phyloP scores from a whole-genome alignment of 2,888 invertebrate species.

The Eulithis prunata region DNA sequence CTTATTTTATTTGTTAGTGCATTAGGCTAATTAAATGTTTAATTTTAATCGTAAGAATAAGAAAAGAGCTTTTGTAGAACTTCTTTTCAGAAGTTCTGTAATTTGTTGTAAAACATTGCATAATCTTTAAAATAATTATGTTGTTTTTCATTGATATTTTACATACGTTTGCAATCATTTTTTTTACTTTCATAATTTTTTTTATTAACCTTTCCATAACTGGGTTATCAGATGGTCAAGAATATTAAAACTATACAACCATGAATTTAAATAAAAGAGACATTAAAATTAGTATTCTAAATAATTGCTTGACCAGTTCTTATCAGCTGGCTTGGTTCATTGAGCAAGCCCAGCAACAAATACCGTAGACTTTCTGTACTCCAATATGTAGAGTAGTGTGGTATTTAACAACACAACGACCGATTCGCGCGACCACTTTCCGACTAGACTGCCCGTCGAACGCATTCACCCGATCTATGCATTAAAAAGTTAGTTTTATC shows the following conservation, averaged over 20 bases:
- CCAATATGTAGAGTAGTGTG: conserved; percentile 76
- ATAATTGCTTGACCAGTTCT: conserved; percentile 17
- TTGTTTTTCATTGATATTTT: too few relatives aligned
- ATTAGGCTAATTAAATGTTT: too few relatives aligned
- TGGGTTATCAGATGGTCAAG: too few relatives aligned
- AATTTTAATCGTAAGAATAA: too few relatives aligned
- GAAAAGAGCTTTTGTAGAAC: too few relatives aligned
- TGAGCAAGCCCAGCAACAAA: conserved; percentile 31
- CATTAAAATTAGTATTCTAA: conserved; percentile 10
- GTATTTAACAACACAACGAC: conserved; percentile 78
- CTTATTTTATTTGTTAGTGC: background rate
- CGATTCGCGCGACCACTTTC: conserved; percentile 77
- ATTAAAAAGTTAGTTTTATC: conserved; percentile 54
- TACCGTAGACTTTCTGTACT: conserved; percentile 59
- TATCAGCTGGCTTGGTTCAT: conserved; percentile 26
- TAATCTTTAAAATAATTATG: too few relatives aligned
- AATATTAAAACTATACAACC: conserved; percentile 15
- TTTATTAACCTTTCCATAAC: too few relatives aligned
- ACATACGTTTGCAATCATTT: too few relatives aligned
- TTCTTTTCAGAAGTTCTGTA: too few relatives aligned
- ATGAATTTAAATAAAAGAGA: conserved; percentile 30
- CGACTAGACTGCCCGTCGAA: conserved; percentile 67
- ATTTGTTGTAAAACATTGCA: too few relatives aligned
- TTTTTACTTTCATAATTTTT: too few relatives aligned
- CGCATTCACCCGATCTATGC: conserved; percentile 62